phyloP scores from a whole-genome alignment of 1,140 invertebrate species.

The Dinothrombium tinctorium region DNA sequence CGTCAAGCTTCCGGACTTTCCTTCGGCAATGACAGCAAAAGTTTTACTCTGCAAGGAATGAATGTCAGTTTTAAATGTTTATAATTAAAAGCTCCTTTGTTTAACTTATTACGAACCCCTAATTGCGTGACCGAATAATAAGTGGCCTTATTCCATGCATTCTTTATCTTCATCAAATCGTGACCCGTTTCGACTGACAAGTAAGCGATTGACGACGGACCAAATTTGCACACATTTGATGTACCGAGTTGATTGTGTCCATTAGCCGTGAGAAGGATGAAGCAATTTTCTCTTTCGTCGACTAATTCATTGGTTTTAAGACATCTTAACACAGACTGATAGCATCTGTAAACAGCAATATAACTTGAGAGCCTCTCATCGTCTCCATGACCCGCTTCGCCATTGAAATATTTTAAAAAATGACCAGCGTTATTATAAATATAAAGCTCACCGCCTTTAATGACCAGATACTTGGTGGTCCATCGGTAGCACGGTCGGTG shows the following conservation, averaged over 20 bases:
- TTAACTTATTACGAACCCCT: conserved; percentile 35
- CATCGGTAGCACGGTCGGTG: conserved; percentile 43
- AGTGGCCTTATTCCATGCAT: conserved; percentile 75
- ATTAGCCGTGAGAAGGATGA: not conserved
- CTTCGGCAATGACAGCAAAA: conserved; percentile 57
- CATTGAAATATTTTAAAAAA: conserved; percentile 30
- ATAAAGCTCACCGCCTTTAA: conserved; percentile 70
- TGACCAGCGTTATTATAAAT: too few relatives aligned
- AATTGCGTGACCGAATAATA: conserved; percentile 70
- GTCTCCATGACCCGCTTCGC: not conserved
- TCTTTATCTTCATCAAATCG: conserved; percentile 67
- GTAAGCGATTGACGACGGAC: too few relatives aligned
- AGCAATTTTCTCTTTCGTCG: conserved; percentile 6
- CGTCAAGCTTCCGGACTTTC: conserved; percentile 51
- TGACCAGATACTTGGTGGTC: conserved; percentile 62
- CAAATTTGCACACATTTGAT: not conserved
- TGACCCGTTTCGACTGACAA: conserved; percentile 55
- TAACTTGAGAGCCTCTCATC: not conserved
- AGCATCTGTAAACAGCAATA: not conserved
- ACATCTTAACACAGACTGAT: conserved; percentile 19
- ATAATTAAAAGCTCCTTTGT: too few relatives aligned
- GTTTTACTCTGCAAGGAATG: conserved; percentile 81
- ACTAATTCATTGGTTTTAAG: conserved; percentile 5
- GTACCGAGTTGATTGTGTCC: not conserved
- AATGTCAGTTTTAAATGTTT: too few relatives aligned